Percentiles rank a stretch among this genome's conserved stretches.
Conservation (phyloP, 1,140 invertebrate species). For the Zaprionus davidi region DNA sequence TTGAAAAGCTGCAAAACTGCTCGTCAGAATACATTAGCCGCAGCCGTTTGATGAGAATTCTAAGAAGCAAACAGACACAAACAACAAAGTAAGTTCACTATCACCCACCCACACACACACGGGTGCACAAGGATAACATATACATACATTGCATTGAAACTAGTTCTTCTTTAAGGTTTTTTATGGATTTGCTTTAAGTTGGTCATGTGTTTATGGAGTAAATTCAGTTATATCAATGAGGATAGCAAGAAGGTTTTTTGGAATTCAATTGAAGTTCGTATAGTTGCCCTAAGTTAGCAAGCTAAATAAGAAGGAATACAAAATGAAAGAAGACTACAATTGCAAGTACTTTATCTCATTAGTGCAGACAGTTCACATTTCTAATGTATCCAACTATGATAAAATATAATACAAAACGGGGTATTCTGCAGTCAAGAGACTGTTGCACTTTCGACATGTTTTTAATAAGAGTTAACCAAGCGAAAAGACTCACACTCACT, state of each 20-base stretch:
- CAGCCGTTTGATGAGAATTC: not conserved
- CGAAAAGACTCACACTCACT: conserved; percentile 12
- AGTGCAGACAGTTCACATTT: too few species aligned
- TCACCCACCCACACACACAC: not conserved
- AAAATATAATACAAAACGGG: too few species aligned
- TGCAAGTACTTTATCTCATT: too few species aligned
- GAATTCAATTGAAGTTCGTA: not conserved
- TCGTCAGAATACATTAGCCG: conserved; percentile 1
- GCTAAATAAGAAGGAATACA: too few species aligned
- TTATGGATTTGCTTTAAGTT: not conserved
- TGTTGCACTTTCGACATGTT: not conserved
- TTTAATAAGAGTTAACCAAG: conserved; percentile 50
- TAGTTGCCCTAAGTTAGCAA: too few species aligned
- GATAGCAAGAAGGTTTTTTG: not conserved
- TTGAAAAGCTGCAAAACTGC: conserved; percentile 1
- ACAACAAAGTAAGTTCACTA: not conserved
- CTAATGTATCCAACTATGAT: too few species aligned
- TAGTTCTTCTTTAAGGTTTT: not conserved
- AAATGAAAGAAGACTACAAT: too few species aligned
- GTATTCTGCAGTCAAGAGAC: not conserved
- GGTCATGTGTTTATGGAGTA: not conserved
- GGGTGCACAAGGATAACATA: not conserved
- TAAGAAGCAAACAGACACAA: not conserved
- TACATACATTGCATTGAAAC: not conserved
- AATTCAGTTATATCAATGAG: not conserved